Percentiles rank a stretch among this genome's conserved stretches.
These are phyloP conservation scores for Coturnix japonica DNA, from an alignment of 2,113 vertebrate genomes.

Conservation along the genomic window DNA sequence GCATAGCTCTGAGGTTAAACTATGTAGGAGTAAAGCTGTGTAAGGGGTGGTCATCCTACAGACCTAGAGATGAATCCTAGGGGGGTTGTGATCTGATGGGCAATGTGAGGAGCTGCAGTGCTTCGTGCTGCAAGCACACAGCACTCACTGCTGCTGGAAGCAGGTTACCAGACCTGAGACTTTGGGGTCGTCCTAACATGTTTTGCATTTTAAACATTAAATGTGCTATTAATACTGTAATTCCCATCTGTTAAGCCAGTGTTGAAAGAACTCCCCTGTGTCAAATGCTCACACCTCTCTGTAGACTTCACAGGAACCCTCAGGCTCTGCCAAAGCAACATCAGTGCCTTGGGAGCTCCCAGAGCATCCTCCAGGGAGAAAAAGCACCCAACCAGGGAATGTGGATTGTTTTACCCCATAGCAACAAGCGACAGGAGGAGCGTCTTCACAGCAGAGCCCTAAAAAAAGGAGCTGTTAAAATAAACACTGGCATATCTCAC, in stretches of 20 bases:
- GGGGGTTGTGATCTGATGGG: not conserved
- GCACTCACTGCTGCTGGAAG: not conserved
- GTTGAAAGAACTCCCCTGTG: accelerated
- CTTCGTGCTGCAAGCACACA: not conserved
- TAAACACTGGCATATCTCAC: slow-evolving; percentile 67
- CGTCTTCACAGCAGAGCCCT: slow-evolving; percentile 45
- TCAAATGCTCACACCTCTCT: not conserved
- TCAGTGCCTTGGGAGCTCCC: not conserved
- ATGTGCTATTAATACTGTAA: accelerated
- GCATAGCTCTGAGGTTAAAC: not conserved
- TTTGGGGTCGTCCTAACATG: accelerated
- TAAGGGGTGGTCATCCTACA: not conserved
- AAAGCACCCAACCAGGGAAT: not conserved
- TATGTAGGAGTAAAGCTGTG: not conserved
- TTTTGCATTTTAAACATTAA: not conserved
- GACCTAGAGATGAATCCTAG: not conserved
- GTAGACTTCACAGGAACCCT: accelerated
- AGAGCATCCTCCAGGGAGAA: not conserved
- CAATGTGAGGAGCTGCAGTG: not conserved
- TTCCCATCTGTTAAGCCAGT: not conserved
- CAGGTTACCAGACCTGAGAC: not conserved
- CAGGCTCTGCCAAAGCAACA: accelerated
- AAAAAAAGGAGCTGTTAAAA: slow-evolving; percentile 73
- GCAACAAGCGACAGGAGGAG: slow-evolving; percentile 68
- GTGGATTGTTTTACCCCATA: slow-evolving; percentile 33